Evolutionary conservation across 2,888 invertebrate species (phyloP).

Genomic region (Lissocephala sabroskyi): DNA sequence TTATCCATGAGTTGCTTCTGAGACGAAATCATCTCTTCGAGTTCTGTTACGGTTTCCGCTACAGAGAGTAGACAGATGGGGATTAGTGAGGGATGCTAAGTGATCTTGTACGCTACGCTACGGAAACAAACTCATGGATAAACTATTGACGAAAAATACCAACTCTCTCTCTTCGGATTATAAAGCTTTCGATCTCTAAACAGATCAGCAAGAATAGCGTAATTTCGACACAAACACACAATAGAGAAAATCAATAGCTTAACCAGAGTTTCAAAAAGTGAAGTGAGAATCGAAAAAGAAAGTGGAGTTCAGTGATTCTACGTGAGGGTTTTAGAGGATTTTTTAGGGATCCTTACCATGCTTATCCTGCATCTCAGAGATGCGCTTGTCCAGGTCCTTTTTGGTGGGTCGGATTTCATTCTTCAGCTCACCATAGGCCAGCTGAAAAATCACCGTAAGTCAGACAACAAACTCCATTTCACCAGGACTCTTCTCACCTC

Average conservation of each 20-base stretch:
- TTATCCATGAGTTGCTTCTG: constrained; percentile 95
- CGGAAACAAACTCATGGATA: constrained; percentile 77
- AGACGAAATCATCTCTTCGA: constrained; percentile 91
- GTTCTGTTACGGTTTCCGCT: constrained; percentile 91
- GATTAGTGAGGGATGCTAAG: constrained; percentile 21
- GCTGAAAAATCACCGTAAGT: constrained; percentile 69
- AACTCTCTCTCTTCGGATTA: constrained; percentile 11
- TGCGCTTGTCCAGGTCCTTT: constrained; percentile 82
- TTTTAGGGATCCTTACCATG: constrained; percentile 75
- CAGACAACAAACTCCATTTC: background rate
- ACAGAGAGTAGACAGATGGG: constrained; percentile 73
- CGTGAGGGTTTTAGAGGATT: background rate
- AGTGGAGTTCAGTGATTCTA: background rate
- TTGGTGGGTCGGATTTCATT: constrained; percentile 77
- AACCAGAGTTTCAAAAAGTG: constrained; percentile 57
- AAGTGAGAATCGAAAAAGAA: constrained; percentile 7
- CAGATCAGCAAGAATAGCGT: too few species aligned
- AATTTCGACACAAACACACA: constrained; percentile 36
- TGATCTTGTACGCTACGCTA: constrained; percentile 32
- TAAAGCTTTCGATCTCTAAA: background rate
- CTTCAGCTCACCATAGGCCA: constrained; percentile 77
- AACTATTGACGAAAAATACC: constrained; percentile 76
- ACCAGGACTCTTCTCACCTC: constrained; percentile 75
- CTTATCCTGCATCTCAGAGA: constrained; percentile 86
- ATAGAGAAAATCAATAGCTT: constrained; percentile 74